Conservation (phyloP, 2,888 invertebrate species). For the Andrena bicolor region DNA sequence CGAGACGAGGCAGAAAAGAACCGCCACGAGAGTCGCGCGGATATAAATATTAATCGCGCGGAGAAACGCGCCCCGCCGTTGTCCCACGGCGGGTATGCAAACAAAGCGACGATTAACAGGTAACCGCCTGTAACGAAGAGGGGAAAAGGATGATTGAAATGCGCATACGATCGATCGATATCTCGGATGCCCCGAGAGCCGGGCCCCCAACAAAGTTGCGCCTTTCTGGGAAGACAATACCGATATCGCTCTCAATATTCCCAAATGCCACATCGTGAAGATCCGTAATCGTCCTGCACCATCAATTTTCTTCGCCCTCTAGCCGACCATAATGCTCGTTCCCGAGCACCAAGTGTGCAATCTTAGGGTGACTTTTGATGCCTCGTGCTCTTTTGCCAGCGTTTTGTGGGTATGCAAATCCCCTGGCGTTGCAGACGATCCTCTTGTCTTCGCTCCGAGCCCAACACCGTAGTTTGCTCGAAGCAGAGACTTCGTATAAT, state of each 20-base stretch:
- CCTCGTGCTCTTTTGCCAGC: neutral
- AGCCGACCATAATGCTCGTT: neutral
- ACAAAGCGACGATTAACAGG: neutral
- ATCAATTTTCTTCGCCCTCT: conserved; percentile 9
- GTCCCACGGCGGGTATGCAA: neutral
- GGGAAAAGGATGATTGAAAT: conserved; percentile 9
- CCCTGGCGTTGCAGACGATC: neutral
- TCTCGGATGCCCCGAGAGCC: neutral
- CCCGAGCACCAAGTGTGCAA: conserved; percentile 4
- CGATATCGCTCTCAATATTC: conserved; percentile 2
- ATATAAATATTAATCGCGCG: conserved; percentile 10
- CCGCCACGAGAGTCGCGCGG: neutral
- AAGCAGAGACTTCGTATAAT: neutral
- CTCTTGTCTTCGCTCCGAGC: neutral
- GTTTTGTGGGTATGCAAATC: neutral
- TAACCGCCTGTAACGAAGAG: neutral
- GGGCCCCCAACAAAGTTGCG: conserved; percentile 6
- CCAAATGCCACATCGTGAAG: conserved; percentile 8
- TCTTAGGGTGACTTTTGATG: neutral
- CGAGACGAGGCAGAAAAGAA: neutral
- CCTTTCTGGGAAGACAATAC: neutral
- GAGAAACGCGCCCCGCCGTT: neutral
- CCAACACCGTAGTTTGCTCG: neutral
- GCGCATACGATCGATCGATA: neutral
- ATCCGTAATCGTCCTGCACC: conserved; percentile 5